Base-by-base conservation (phyloP, 2,113 vertebrate species). In the Tyto alba region DNA sequence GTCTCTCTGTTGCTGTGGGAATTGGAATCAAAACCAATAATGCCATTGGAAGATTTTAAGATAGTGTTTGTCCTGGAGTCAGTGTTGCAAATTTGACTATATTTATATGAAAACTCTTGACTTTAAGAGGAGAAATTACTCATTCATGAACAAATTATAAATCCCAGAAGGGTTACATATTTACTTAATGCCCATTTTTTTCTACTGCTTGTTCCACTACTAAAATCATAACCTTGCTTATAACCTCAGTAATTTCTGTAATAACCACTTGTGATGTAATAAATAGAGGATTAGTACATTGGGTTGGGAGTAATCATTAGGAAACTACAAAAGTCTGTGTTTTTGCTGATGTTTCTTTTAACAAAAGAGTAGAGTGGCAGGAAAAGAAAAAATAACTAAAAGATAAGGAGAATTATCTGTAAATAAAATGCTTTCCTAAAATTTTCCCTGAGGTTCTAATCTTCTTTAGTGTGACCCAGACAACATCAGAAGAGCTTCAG, bases 181-280 rank as follows among this genome's bases (percentile, higher is more conserved):
- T 89, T 95, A 73, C 32, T 67, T 87, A 89, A 82, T 53, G 22
- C 6, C 20, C 45, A 30, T 79, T 82, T 95, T 89, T 56, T 75
- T 68, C 26, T 95, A n/a, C 17, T 77, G 29, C 17, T 80, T 92
- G 18, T 89, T 91, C 57, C 41, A 85, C 47, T 43, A 74, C 67
- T 88, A 53, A 96, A 91, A 89, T 87, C 36, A 88, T 75, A 92
- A 89, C 41, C 32, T 92, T 87, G 15, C 13, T 91, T 93, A 79
- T 73, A 95, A 92, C 14, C 62, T 89, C 71, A 79, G 77, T 87
- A 95, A 91, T 96, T 94, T 93, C 50, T 96, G 21, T 63, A 84
- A 93, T 80, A 93, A 94, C 32, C 38, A 83, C 55, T 93, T 60
- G 26, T 74, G 63, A 83, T 71, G 34, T 71, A 96, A 86, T 90